Percentiles rank a stretch among this genome's conserved stretches.
Evolutionary conservation across 2,888 invertebrate genomes (phyloP).

Genomic region (Ochlodes sylvanus): DNA sequence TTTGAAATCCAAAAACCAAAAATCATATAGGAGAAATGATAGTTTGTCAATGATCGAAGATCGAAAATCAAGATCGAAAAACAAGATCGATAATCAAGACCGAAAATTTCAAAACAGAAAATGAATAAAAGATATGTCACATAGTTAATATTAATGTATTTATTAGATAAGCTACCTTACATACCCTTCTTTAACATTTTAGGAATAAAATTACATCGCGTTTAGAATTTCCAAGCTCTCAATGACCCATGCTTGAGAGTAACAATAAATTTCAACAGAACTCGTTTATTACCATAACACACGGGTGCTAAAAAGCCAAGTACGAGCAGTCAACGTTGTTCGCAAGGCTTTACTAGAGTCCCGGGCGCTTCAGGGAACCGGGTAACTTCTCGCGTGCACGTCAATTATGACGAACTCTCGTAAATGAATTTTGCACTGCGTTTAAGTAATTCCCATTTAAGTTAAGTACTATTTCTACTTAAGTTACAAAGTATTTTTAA

Average conservation of each 20-base stretch:
- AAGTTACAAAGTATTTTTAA: too few relatives aligned
- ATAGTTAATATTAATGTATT: too few relatives aligned
- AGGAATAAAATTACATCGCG: background rate
- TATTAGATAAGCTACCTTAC: too few relatives aligned
- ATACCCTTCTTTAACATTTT: too few relatives aligned
- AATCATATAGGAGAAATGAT: too few relatives aligned
- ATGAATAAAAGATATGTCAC: too few relatives aligned
- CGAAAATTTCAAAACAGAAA: too few relatives aligned
- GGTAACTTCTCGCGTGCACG: conserved; percentile 24
- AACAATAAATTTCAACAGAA: background rate
- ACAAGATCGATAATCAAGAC: too few relatives aligned
- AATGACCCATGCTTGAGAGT: background rate
- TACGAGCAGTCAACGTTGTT: conserved; percentile 6
- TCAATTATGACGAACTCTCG: conserved; percentile 21
- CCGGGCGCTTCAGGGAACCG: conserved; percentile 6
- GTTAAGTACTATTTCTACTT: too few relatives aligned
- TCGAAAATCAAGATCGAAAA: too few relatives aligned
- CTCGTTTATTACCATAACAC: background rate
- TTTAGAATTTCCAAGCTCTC: background rate
- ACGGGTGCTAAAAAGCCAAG: conserved; percentile 9
- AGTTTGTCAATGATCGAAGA: too few relatives aligned
- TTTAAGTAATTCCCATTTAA: background rate
- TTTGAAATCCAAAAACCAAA: too few relatives aligned
- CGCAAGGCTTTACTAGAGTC: background rate
- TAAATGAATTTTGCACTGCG: conserved; percentile 11